A percentile compares a stretch with the other conserved stretches of the same genome.
phyloP scores from a whole-genome alignment of 2,113 vertebrate genomes.

The Tupaia chinensis region DNA sequence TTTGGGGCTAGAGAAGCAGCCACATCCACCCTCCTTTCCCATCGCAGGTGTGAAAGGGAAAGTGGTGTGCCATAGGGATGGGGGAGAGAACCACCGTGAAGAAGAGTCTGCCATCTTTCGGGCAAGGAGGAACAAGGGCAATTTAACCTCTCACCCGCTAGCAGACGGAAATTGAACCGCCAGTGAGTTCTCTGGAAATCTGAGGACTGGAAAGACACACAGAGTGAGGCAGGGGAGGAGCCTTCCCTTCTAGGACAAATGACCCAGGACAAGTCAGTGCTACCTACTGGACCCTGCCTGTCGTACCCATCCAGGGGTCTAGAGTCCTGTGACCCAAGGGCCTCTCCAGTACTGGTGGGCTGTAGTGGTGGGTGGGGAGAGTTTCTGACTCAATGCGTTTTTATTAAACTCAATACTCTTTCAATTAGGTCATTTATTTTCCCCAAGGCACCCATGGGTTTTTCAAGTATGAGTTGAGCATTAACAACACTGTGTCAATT shows the following conservation, averaged over 20 bases:
- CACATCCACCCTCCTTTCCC: background rate
- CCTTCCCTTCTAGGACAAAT: background rate
- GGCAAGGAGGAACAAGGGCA: background rate
- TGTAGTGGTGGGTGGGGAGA: background rate
- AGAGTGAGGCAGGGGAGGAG: background rate
- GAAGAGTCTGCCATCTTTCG: background rate
- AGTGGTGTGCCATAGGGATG: too few species aligned
- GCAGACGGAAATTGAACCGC: background rate
- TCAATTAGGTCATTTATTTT: slow-evolving; percentile 48
- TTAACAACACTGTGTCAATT: slow-evolving; percentile 27
- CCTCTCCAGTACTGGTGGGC: background rate
- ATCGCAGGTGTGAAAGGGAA: background rate
- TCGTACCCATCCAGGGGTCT: background rate
- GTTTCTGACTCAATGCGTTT: slow-evolving; percentile 6
- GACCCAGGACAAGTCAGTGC: background rate
- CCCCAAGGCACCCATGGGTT: background rate
- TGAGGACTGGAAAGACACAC: background rate
- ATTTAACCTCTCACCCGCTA: background rate
- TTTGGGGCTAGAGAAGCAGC: background rate
- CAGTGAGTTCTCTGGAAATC: background rate
- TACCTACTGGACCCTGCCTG: background rate
- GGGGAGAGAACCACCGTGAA: background rate
- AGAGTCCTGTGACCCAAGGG: background rate
- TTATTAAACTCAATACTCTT: slow-evolving; percentile 36
- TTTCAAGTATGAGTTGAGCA: slow-evolving; percentile 28